Conservation (phyloP, 2,888 invertebrate species). For the Aradus depressus region DNA sequence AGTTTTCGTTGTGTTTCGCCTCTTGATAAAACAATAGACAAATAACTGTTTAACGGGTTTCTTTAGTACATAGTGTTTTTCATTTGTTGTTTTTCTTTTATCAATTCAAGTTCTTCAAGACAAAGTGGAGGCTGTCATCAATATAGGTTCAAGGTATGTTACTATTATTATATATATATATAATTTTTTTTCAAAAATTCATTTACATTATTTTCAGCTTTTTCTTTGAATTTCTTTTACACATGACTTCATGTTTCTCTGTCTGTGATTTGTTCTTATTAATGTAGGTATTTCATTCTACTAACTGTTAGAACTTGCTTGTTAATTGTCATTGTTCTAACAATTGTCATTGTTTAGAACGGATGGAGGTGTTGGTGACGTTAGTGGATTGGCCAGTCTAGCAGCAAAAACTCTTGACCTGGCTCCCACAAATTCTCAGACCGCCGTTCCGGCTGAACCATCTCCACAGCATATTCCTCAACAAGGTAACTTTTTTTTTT, state of each 20-base stretch:
- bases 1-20: too few relatives aligned
- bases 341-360: slow-evolving; percentile 10
- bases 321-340: not conserved
- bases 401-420: slow-evolving; percentile 26
- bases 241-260: not conserved
- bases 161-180: not conserved
- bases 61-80: too few relatives aligned
- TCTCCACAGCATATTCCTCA: slow-evolving; percentile 17
- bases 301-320: not conserved
- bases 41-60: too few relatives aligned
- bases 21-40: too few relatives aligned
- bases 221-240: not conserved
- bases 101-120: too few relatives aligned
- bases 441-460: slow-evolving; percentile 5
- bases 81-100: too few relatives aligned
- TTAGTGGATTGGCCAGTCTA: slow-evolving; percentile 23
- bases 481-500: slow-evolving; percentile 10
- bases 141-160: slow-evolving; percentile 31
- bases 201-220: not conserved
- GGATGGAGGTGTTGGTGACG: slow-evolving; percentile 25
- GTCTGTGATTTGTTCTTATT: not conserved
- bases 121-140: slow-evolving; percentile 29
- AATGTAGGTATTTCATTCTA: not conserved
- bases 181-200: not conserved
- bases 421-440: slow-evolving; percentile 24